Evolutionary conservation across 1,140 invertebrate genomes (phyloP).

Genomic region (Drosophila mojavensis): DNA sequence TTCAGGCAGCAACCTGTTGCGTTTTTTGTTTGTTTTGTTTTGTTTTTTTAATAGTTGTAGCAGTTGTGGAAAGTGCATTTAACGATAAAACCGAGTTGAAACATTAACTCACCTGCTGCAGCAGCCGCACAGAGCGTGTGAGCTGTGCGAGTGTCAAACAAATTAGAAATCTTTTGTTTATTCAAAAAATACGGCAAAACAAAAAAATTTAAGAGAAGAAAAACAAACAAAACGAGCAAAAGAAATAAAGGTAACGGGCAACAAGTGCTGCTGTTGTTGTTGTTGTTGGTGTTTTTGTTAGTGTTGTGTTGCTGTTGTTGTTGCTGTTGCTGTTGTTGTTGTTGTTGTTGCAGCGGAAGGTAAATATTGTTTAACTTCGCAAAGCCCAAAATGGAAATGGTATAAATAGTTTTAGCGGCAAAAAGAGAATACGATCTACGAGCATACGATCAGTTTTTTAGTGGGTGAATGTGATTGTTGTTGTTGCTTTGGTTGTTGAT

Average conservation of each 20-base stretch:
- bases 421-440: conserved; percentile 28
- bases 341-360: conserved; percentile 36
- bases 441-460: conserved; percentile 8
- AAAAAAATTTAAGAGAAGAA: background rate
- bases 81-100: conserved; percentile 43
- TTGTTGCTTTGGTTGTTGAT: conserved; percentile 19
- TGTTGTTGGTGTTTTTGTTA: background rate
- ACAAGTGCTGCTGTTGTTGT: conserved; percentile 39
- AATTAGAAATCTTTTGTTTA: conserved; percentile 53
- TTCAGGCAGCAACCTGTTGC: conserved; percentile 40
- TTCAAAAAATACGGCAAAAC: conserved; percentile 37
- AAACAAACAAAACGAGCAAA: conserved; percentile 7
- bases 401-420: conserved; percentile 18
- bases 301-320: conserved; percentile 13
- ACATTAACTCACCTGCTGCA: conserved; percentile 28
- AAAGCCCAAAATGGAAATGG: conserved; percentile 28
- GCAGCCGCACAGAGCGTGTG: conserved; percentile 38
- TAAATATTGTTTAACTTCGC: conserved; percentile 43
- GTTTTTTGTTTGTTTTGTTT: conserved; percentile 31
- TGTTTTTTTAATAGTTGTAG: conserved; percentile 26
- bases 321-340: conserved; percentile 21
- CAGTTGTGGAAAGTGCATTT: conserved; percentile 39
- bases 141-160: conserved; percentile 36
- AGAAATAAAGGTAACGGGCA: conserved; percentile 36
- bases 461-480: conserved; percentile 30